Percentiles rank a stretch among this genome's conserved stretches.
Conservation (phyloP, 2,888 invertebrate species). For the Eupithecia insigniata region DNA sequence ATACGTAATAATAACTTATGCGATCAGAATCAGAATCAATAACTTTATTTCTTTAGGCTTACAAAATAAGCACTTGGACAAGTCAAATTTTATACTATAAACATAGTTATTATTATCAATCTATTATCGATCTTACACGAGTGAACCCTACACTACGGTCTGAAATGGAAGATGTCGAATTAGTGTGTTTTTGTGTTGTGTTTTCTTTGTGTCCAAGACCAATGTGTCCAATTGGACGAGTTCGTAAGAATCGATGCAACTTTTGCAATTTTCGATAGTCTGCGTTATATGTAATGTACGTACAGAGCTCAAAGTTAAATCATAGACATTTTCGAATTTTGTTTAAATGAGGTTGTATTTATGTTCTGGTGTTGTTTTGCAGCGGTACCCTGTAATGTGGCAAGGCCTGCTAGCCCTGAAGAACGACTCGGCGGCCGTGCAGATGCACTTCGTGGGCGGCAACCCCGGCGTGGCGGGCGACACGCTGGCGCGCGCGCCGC, state of each 20-base stretch:
- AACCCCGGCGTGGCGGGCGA: conserved; percentile 94
- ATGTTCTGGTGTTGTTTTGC: conserved; percentile 47
- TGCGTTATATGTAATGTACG: background rate
- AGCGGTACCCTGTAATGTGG: conserved; percentile 99
- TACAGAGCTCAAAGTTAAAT: too few species aligned
- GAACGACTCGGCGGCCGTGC: conserved; percentile 98
- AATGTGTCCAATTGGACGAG: background rate
- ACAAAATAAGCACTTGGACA: too few species aligned
- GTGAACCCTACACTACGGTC: too few species aligned
- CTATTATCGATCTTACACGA: too few species aligned
- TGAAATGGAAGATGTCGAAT: too few species aligned
- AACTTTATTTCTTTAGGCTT: too few species aligned
- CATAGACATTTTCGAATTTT: too few species aligned
- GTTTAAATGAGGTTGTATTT: background rate
- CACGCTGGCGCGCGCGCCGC: conserved; percentile 94
- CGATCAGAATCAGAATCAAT: too few species aligned
- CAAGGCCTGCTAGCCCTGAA: conserved; percentile 97
- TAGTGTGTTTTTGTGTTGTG: background rate
- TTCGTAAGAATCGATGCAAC: background rate
- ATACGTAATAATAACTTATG: too few species aligned
- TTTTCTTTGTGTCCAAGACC: background rate
- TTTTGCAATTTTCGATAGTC: background rate
- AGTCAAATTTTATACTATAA: too few species aligned
- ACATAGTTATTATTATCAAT: too few species aligned
- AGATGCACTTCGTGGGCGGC: conserved; percentile 99